Evolutionary conservation across 1,140 invertebrate species (phyloP), one percentile per base, ranked within the genome.

Genomic region (Theocolax elegans): DNA sequence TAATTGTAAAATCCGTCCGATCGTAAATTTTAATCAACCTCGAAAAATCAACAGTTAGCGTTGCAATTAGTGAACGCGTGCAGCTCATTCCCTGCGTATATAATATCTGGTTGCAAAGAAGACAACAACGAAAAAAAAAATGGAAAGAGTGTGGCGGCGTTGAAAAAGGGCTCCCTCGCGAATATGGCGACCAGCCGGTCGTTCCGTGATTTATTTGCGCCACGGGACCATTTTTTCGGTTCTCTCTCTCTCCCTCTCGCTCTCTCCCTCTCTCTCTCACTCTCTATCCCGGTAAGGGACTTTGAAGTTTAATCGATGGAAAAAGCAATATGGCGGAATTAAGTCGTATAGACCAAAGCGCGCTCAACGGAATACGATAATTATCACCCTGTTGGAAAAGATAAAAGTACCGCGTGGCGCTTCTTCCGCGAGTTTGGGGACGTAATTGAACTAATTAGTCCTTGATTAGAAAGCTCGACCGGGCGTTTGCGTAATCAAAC

Each of bases 271-370:
- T 53, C 62, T 40, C 31, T 17, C 54, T 21, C 70, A 48, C 54
- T 72, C 64, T 72, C 62, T 73, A 53, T 60, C 51, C 23, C 42
- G 42, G 63, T 62, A 49, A 66, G 42, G 63, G 64, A 77, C 77
- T 80, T 78, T 77, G 64, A 79, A 80, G 76, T 79, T 78, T 74
- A 79, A 79, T 79, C 78, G 77, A 79, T 77, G 68, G 65, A 72
- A 73, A 76, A 46, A 7, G 70, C 72, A 76, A 76, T 76, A 77
- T 73, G 76, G 71, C 53, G 44, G 72, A 79, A 76, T 77, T 79
- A 72, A 77, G 68, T 31, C 62, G 74, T 19, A 9, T 8, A 23
- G 10, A 10, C 31, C 10, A 10, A 6, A 35, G 31, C 31, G 10
- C 31, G 10, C 31, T 6, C 4, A 35, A 15, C 35, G 58, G 42